A percentile compares a stretch with the other conserved stretches of the same genome.
Evolutionary conservation across 2,113 vertebrate species (phyloP).

Genomic region (Diadophis punctatus): DNA sequence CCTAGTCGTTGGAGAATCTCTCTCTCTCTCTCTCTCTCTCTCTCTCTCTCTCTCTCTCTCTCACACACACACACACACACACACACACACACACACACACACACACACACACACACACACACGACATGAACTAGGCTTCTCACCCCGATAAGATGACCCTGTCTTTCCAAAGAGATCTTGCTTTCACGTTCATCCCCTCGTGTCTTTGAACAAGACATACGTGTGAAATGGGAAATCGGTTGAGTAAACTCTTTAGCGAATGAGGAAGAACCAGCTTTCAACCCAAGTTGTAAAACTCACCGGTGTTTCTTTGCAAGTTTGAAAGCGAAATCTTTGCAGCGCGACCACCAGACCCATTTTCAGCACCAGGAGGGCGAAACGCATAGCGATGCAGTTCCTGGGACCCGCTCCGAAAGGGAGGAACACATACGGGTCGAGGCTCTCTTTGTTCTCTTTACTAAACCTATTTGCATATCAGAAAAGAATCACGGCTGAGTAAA

Average conservation of each 20-base stretch:
- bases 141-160: background rate
- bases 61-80: too few species aligned
- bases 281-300: constrained; percentile 59
- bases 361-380: constrained; percentile 72
- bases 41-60: too few species aligned
- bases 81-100: background rate
- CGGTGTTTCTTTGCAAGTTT: constrained; percentile 74
- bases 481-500: background rate
- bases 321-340: constrained; percentile 73
- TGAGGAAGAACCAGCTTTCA: background rate
- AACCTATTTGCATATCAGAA: constrained; percentile 64
- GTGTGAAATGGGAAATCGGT: background rate
- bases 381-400: constrained; percentile 80
- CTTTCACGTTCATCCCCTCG: background rate
- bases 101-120: background rate
- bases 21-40: too few species aligned
- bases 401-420: constrained; percentile 80
- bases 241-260: background rate
- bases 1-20: background rate
- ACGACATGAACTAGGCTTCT: background rate
- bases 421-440: constrained; percentile 68
- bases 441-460: constrained; percentile 68
- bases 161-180: background rate
- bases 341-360: constrained; percentile 70
- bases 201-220: background rate